phyloP scores from a whole-genome alignment of 2,888 invertebrate genomes.

The Hololepta plana region DNA sequence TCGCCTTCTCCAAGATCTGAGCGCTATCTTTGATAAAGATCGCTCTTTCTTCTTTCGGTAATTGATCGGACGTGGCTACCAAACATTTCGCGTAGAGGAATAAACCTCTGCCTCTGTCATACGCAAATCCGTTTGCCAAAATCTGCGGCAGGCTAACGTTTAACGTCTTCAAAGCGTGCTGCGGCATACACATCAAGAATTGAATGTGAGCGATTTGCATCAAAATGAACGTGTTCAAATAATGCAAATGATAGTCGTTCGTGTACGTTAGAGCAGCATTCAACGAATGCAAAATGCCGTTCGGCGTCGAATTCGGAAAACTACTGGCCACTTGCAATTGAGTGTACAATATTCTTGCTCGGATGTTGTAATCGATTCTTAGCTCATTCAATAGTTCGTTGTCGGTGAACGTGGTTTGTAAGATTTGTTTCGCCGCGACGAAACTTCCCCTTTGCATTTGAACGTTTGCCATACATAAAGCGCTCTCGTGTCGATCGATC shows the following conservation, averaged over 20 bases:
- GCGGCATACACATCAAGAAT: conserved; percentile 55
- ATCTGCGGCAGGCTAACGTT: conserved; percentile 50
- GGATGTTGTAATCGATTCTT: conserved; percentile 36
- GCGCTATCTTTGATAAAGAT: conserved; percentile 36
- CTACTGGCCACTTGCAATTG: conserved; percentile 37
- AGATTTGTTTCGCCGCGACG: conserved; percentile 32
- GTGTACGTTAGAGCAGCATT: conserved; percentile 59
- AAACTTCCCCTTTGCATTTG: no score
- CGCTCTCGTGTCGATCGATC: conserved; percentile 47
- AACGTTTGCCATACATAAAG: conserved; percentile 27
- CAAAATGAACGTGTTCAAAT: conserved; percentile 53
- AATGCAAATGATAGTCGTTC: conserved; percentile 56
- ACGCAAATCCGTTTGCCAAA: conserved; percentile 64
- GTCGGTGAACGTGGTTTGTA: no score
- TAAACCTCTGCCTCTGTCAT: conserved; percentile 60
- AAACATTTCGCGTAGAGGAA: conserved; percentile 64
- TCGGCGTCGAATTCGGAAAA: conserved; percentile 36
- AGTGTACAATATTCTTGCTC: conserved; percentile 50
- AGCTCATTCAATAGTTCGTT: no score
- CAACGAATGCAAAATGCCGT: conserved; percentile 34
- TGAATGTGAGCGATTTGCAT: conserved; percentile 66
- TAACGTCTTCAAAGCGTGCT: conserved; percentile 42
- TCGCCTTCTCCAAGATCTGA: conserved; percentile 45
- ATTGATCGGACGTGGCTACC: conserved; percentile 40
- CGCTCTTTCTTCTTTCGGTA: conserved; percentile 30